Evolutionary conservation across 2,888 invertebrate genomes (phyloP).

Genomic region (Hesperia comma): DNA sequence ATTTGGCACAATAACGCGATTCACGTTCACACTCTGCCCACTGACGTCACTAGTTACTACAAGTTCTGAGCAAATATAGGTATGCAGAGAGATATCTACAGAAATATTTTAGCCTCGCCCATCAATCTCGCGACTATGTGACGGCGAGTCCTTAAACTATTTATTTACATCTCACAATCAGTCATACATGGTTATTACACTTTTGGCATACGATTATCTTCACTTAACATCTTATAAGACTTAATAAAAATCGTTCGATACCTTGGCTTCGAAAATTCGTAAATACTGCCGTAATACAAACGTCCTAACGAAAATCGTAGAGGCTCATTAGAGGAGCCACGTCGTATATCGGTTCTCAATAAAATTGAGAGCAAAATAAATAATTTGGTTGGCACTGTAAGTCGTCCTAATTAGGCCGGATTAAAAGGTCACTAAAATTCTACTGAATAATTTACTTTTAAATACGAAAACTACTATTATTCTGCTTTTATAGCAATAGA

Average conservation of each 20-base stretch:
- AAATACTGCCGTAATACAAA: conserved; percentile 7
- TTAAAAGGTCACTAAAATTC: conserved; percentile 69
- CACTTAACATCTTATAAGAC: conserved; percentile 45
- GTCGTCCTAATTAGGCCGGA: conserved; percentile 74
- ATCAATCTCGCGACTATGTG: conserved; percentile 66
- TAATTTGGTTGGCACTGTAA: conserved; percentile 61
- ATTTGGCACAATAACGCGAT: conserved; percentile 80
- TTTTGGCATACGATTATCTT: conserved; percentile 74
- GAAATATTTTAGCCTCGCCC: conserved; percentile 66
- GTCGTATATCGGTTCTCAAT: conserved; percentile 26
- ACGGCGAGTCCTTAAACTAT: conserved; percentile 77
- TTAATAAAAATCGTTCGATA: conserved; percentile 39
- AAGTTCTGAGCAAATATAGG: conserved; percentile 82
- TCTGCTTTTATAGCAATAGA: conserved; percentile 52
- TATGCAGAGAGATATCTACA: conserved; percentile 79
- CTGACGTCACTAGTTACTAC: conserved; percentile 68
- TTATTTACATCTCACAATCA: conserved; percentile 83
- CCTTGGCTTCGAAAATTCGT: conserved; percentile 23
- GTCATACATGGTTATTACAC: conserved; percentile 72
- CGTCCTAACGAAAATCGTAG: conserved; percentile 13
- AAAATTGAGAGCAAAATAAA: conserved; percentile 57
- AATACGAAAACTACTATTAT: conserved; percentile 50
- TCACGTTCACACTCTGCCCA: conserved; percentile 65
- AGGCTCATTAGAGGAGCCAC: conserved; percentile 16
- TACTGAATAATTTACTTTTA: conserved; percentile 49